Evolutionary conservation across 2,797 vertebrate species (phyloP), one percentile per base, ranked within the genome.

Genomic region (Malurus splendens): DNA sequence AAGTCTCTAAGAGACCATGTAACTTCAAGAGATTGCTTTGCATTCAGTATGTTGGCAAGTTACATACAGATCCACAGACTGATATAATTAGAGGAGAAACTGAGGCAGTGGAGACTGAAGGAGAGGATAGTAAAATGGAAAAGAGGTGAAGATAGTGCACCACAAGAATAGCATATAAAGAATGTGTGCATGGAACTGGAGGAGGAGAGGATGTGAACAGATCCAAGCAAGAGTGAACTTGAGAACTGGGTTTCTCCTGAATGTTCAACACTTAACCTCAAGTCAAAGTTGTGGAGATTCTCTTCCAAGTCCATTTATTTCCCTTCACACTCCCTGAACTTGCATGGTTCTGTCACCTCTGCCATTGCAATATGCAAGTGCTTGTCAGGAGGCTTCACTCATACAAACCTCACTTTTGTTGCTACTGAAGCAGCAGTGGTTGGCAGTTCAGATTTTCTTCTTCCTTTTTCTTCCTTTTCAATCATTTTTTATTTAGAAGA

Each of bases 331-430:
- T 6, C 9, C 10, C 4, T 41, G 0, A 45, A 76, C 36, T 10
- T 22, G 4, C 27, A 22, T 7, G 57, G 17, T 44, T 4, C 14
- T 10, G 7, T 12, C 18, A 51, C 5, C 5, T 32, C 30, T 85
- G 16, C 47, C 28, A 13, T 4, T 57, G 28, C 13, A 54, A 42
- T 39, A 41, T 1, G 1, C 0, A 3, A 50, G 32, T 19, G 22
- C 11, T 51, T 52, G 9, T 48, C 11, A 70, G 33, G 73, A 45
- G 14, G 18, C 25, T 79, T 25, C 70, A 66, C 8, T 65, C 17
- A 18, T 12, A 52, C 22, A 60, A 54, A 30, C 17, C 11, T 42
- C 28, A 32, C 13, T 51, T 54, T 45, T 20, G 36, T 42, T 82
- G 23, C 23, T 41, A n/a, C 10, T 62, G 48, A 87, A 79, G 73